Evolutionary conservation across 2,113 vertebrate species (phyloP).

Genomic region (Paralichthys olivaceus): DNA sequence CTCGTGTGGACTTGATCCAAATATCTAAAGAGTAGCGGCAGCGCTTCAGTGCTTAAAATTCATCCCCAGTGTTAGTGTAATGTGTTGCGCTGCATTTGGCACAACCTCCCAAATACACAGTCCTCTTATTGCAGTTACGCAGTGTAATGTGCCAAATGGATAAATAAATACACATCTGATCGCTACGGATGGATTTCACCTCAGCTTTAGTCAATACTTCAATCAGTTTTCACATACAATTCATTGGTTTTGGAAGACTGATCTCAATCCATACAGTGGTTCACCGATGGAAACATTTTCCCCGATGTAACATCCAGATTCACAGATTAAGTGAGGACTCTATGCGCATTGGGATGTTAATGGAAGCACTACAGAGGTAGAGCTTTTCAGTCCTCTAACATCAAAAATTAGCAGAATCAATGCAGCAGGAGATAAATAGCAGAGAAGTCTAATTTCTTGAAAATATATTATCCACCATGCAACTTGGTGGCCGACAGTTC

Average conservation of each 20-base stretch:
- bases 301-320: not conserved
- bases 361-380: not conserved
- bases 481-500: too few relatives aligned
- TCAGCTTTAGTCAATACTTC: not conserved
- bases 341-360: not conserved
- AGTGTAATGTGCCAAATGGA: not conserved
- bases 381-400: not conserved
- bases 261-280: not conserved
- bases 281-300: not conserved
- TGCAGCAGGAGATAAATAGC: not conserved
- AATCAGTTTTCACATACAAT: not conserved
- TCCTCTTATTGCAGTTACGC: not conserved
- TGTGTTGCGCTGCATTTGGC: not conserved
- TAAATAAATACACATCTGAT: not conserved
- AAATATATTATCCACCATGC: not conserved
- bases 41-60: not conserved
- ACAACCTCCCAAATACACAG: not conserved
- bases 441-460: too few relatives aligned
- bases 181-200: not conserved
- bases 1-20: conserved; percentile 6
- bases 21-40: not conserved
- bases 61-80: not conserved
- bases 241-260: not conserved
- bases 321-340: not conserved
- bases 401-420: not conserved